These are phyloP conservation scores for Pogonomyrmex californicus DNA, from an alignment of 1,140 invertebrate species.

Conservation along the genomic window DNA sequence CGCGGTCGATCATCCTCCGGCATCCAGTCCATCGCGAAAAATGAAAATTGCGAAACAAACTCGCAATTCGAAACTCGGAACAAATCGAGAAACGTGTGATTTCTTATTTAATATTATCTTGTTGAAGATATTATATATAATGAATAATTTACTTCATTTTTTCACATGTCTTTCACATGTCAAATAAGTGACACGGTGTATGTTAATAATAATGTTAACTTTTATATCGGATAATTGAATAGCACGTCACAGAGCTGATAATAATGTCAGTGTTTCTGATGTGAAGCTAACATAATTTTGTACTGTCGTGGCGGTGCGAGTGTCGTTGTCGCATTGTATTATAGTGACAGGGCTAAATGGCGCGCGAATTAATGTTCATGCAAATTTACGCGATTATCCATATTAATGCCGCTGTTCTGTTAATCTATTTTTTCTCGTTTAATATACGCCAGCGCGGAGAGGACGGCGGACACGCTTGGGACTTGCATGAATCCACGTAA, in stretches of 20 bases:
- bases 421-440: slow-evolving; percentile 60
- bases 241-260: slow-evolving; percentile 1
- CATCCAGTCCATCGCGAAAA: background rate
- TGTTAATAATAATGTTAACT: background rate
- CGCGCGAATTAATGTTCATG: slow-evolving; percentile 62
- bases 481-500: slow-evolving; percentile 50
- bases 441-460: slow-evolving; percentile 20
- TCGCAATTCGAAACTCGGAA: background rate
- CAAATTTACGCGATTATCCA: slow-evolving; percentile 64
- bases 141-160: background rate
- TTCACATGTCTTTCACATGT: background rate
- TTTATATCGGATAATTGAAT: slow-evolving; percentile 39
- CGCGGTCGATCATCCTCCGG: background rate
- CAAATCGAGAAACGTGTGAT: no score
- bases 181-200: background rate
- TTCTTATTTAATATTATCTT: background rate
- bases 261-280: slow-evolving; percentile 56
- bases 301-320: slow-evolving; percentile 42
- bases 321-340: slow-evolving; percentile 54
- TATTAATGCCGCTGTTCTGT: slow-evolving; percentile 60
- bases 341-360: slow-evolving; percentile 56
- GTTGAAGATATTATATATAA: background rate
- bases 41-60: background rate
- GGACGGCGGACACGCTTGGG: slow-evolving; percentile 17
- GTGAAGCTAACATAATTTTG: slow-evolving; percentile 59